These are phyloP conservation scores for Nesidiocoris tenuis DNA, from an alignment of 2,888 invertebrate species.

Conservation along the genomic window DNA sequence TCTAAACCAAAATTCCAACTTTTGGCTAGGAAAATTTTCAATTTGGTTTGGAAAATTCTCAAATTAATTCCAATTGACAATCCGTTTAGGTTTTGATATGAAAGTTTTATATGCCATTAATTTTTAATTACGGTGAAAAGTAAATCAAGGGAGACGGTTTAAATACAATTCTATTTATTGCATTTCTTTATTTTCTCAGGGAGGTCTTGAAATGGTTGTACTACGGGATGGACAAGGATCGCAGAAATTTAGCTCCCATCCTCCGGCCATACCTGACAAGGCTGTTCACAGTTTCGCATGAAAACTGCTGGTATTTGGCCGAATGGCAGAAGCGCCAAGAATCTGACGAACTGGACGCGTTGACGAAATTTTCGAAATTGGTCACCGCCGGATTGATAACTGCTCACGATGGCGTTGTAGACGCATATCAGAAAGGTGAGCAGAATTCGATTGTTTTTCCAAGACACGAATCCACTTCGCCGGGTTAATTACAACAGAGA, in stretches of 20 bases:
- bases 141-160: no score
- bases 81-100: no score
- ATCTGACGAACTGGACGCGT: constrained; percentile 61
- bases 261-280: constrained; percentile 64
- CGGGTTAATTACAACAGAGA: no score
- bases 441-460: no score
- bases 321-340: constrained; percentile 60
- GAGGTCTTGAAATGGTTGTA: constrained; percentile 65
- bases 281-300: constrained; percentile 63
- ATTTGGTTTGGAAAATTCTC: no score
- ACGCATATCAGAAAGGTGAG: constrained; percentile 60
- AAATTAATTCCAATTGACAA: no score
- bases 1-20: no score
- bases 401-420: constrained; percentile 64
- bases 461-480: no score
- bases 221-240: constrained; percentile 64
- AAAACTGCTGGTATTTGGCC: constrained; percentile 68
- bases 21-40: no score
- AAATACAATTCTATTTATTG: no score
- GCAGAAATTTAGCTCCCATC: constrained; percentile 61
- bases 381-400: constrained; percentile 59
- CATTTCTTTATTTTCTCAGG: constrained; percentile 18
- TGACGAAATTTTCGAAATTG: constrained; percentile 62
- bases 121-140: no score
- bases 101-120: no score